Evolutionary conservation across 1,140 invertebrate species (phyloP).

Genomic region (Macrosteles quadrilineatus): DNA sequence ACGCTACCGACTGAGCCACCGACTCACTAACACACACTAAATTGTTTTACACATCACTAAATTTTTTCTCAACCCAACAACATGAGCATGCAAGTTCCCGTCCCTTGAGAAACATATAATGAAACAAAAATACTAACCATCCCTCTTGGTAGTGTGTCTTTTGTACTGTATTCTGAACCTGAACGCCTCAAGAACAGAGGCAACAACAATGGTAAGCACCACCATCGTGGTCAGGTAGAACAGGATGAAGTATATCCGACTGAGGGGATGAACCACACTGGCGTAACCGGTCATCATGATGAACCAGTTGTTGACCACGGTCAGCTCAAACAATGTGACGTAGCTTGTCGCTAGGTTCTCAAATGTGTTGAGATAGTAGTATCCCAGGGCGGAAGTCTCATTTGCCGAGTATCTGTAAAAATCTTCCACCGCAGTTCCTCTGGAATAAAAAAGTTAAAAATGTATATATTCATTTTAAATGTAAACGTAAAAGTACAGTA

Average conservation of each 20-base stretch:
- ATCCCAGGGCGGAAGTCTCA: slow-evolving; percentile 66
- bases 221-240: slow-evolving; percentile 93
- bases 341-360: slow-evolving; percentile 70
- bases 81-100: too few species aligned
- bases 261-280: slow-evolving; percentile 63
- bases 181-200: slow-evolving; percentile 88
- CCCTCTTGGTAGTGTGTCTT: slow-evolving; percentile 75
- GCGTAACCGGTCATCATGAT: slow-evolving; percentile 88
- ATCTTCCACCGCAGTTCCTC: slow-evolving; percentile 81
- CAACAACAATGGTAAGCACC: slow-evolving; percentile 87
- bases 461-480: too few species aligned
- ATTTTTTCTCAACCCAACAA: too few species aligned
- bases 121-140: slow-evolving; percentile 70
- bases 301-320: slow-evolving; percentile 90
- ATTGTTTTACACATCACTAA: too few species aligned
- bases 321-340: slow-evolving; percentile 88
- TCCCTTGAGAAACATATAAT: too few species aligned
- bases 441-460: too few species aligned
- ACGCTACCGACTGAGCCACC: too few species aligned
- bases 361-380: slow-evolving; percentile 90
- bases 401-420: slow-evolving; percentile 74
- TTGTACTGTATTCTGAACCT: slow-evolving; percentile 89
- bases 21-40: too few species aligned
- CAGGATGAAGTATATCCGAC: slow-evolving; percentile 83
- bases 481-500: too few species aligned